These are phyloP conservation scores for Bovichtus diacanthus DNA, from an alignment of 2,797 vertebrate species.

Conservation along the genomic window DNA sequence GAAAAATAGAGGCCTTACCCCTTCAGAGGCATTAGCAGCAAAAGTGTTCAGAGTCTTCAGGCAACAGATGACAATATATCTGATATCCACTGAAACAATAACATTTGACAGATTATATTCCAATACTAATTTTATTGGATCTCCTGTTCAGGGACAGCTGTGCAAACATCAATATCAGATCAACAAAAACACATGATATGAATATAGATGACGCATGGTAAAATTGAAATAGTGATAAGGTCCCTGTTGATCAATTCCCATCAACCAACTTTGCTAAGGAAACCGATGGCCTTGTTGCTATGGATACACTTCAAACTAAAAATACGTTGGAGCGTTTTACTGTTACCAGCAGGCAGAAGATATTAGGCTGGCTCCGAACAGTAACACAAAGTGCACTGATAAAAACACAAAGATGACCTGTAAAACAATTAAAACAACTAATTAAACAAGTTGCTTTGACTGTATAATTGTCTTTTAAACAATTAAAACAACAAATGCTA, in stretches of 20 bases:
- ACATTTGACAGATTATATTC: background rate
- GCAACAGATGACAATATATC: conserved; percentile 14
- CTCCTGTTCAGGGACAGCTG: background rate
- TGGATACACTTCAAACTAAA: conserved; percentile 13
- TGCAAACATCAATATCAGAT: background rate
- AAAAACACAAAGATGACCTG: background rate
- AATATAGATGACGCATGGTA: background rate
- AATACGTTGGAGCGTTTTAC: background rate
- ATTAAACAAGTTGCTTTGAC: background rate
- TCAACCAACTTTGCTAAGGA: conserved; percentile 7
- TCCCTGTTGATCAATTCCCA: background rate
- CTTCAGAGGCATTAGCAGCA: conserved; percentile 13
- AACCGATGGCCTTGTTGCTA: conserved; percentile 26
- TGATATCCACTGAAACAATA: conserved; percentile 15
- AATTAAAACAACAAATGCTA: too few species aligned
- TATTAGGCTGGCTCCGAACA: background rate
- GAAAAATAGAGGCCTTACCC: conserved; percentile 37
- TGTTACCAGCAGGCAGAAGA: conserved; percentile 21
- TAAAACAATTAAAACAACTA: background rate
- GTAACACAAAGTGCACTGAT: background rate
- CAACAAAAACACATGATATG: too few species aligned
- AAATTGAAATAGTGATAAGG: background rate
- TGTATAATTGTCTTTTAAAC: too few species aligned
- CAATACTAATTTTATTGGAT: conserved; percentile 7
- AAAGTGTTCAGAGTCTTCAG: background rate